These are phyloP conservation scores for Cancer borealis DNA, from an alignment of 2,888 invertebrate genomes.

Conservation along the genomic window DNA sequence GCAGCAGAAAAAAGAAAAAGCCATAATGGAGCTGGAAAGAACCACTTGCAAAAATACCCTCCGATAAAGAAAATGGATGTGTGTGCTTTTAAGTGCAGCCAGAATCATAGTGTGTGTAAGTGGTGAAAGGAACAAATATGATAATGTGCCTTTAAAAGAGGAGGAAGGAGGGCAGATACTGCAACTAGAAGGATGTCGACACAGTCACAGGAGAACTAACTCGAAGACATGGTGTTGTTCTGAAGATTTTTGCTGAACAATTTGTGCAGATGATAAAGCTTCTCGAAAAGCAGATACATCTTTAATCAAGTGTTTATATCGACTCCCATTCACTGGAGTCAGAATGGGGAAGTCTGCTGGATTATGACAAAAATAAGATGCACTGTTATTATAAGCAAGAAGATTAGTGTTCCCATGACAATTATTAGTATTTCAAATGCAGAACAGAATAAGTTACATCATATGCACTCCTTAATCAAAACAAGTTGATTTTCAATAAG, in stretches of 20 bases:
- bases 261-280: neutral
- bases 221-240: neutral
- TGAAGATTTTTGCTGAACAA: neutral
- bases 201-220: neutral
- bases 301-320: neutral
- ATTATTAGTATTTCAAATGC: neutral
- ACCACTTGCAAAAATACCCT: neutral
- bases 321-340: neutral
- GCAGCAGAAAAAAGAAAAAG: constrained; percentile 39
- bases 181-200: neutral
- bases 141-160: neutral
- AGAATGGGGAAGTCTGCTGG: neutral
- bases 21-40: constrained; percentile 9
- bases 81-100: neutral
- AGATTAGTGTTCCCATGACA: neutral
- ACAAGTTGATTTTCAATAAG: neutral
- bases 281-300: neutral
- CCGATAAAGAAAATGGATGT: neutral
- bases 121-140: neutral
- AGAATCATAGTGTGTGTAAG: neutral
- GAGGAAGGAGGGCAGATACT: neutral
- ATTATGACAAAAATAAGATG: neutral
- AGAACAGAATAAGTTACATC: neutral
- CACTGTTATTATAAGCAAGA: constrained; percentile 9
- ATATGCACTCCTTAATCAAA: neutral